Base-by-base conservation (phyloP, 2,113 vertebrate species). In the Corythaeola cristata region DNA sequence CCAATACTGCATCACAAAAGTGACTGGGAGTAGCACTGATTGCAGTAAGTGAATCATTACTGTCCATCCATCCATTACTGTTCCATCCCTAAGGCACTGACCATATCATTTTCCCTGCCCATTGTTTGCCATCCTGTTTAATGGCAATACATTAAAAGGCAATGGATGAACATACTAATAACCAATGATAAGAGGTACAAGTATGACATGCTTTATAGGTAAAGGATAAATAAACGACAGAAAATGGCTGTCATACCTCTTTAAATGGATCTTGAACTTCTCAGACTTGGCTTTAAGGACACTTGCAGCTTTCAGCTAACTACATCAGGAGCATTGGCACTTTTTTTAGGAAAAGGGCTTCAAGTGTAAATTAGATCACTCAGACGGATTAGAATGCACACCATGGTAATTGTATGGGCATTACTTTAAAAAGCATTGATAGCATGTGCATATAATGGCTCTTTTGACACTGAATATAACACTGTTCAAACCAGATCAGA, bases 41-140 rank as follows among this genome's bases (percentile, higher is more conserved):
- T 94, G 78, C 82, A 74, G 52, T 91, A 95, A 96, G 79, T 86
- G 94, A 96, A 81, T 96, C 91, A 88, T 93, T 97, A 91, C 56
- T 91, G 80, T 91, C 73, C 69, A 91, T 85, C 87, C 87, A 91
- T 95, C 93, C 89, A 87, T 97, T 94, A 93, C 69, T 64, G 80
- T 53, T 96, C 78, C 62, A 78, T 92, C 86, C 66, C 69, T 72
- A 49, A 80, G 91, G 91, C 84, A 89, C 71, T 88, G 87, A 88
- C 69, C 86, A 6, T 72, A 84, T 75, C 7, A 68, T 87, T 93
- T 95, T 90, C 45, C n/a, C 73, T 94, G 68, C 44, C 62, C 37
- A 53, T 59, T 95, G 53, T 96, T 96, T 97, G 90, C 94, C 44
- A 73, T 89, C 37, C 32, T 47, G 39, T 94, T 94, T 96, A 92